Evolutionary conservation across 2,888 invertebrate species (phyloP).

Genomic region (Hecatera dysodea): DNA sequence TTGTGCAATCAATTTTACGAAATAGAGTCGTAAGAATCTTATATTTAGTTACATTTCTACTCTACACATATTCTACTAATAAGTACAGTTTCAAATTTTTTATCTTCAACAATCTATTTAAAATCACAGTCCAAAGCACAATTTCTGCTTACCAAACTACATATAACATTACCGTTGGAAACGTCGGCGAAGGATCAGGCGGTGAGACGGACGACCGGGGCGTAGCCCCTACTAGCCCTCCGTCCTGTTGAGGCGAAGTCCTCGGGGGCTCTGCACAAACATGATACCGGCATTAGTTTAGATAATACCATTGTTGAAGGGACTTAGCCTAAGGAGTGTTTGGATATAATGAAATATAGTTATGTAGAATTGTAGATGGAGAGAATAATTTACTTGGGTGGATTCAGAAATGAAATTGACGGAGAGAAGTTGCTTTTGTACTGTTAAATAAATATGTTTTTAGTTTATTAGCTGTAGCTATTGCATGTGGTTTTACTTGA

Average conservation of each 20-base stretch:
- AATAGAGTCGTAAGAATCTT: no score
- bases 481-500: background rate
- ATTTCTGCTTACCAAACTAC: background rate
- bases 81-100: background rate
- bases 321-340: conserved; percentile 21
- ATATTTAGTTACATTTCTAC: background rate
- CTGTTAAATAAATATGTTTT: background rate
- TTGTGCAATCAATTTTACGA: no score
- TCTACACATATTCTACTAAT: background rate
- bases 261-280: conserved; percentile 93
- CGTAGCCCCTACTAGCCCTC: conserved; percentile 88
- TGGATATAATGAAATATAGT: conserved; percentile 1
- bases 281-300: conserved; percentile 69
- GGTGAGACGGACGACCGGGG: conserved; percentile 86
- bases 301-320: conserved; percentile 34
- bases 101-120: background rate
- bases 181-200: conserved; percentile 87
- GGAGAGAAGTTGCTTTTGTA: conserved; percentile 11
- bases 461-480: background rate
- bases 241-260: conserved; percentile 95
- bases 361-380: background rate
- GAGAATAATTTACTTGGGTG: conserved; percentile 2
- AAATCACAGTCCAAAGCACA: background rate
- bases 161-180: conserved; percentile 84
- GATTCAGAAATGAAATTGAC: conserved; percentile 24